Evolutionary conservation across 2,113 vertebrate genomes (phyloP).

Genomic region (Cathartes aura): DNA sequence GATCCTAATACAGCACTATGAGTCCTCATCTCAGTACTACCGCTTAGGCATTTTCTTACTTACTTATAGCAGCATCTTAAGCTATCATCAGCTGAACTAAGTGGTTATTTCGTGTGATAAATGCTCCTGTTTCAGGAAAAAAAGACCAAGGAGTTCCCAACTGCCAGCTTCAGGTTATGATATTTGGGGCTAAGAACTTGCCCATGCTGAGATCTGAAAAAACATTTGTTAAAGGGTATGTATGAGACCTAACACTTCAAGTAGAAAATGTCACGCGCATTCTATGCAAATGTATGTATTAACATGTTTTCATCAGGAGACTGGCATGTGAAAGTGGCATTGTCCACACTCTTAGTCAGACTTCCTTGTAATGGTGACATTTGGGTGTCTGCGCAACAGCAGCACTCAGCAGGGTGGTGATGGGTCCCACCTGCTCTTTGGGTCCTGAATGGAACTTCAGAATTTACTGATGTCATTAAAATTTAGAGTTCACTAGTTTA

Average conservation of each 20-base stretch:
- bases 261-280: background rate
- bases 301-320: background rate
- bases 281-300: background rate
- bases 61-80: background rate
- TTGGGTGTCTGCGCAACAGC: background rate
- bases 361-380: background rate
- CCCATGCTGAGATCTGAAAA: conserved; percentile 69
- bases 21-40: background rate
- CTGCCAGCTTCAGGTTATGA: conserved; percentile 77
- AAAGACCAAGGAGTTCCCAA: background rate
- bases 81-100: background rate
- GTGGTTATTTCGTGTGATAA: background rate
- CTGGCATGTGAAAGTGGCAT: background rate
- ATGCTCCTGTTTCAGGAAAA: conserved; percentile 43
- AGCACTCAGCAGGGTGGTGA: background rate
- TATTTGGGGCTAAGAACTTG: conserved; percentile 77
- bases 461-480: background rate
- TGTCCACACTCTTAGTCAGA: background rate
- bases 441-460: background rate
- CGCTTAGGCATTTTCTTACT: background rate
- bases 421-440: background rate
- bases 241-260: background rate
- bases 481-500: background rate
- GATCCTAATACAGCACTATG: background rate
- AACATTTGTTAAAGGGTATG: conserved; percentile 83